Evolutionary conservation across 2,113 vertebrate species (phyloP), one percentile per base, ranked within the genome.

Genomic region (Elachura formosa): DNA sequence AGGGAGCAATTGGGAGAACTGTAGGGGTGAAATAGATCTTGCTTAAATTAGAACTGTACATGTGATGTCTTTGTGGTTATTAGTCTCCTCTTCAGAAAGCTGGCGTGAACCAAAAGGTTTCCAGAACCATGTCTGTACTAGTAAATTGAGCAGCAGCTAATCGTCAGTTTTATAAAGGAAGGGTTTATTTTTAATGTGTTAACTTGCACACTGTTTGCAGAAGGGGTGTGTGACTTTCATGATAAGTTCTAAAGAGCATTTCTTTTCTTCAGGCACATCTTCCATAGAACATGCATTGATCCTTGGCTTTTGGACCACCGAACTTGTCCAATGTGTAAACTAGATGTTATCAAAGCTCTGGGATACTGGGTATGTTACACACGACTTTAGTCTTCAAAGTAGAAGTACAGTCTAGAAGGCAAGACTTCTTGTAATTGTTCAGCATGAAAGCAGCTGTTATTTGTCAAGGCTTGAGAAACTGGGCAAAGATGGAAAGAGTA

Each of bases 281-380:
- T 98, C 97, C 98, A 98, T 82, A 98, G 98, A 90, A 97, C 96
- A 2, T 98, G 98, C 96, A 98, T 98, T 93, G 98, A 98, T 85
- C 98, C 98, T 43, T 98, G 98, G 98, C 97, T 98, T 84, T 96
- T 98, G 96, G 98, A 98, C 83, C 98, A 98, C 92, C 97, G 97
- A 94, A 98, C 98, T 69, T 98, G 98, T 97, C 98, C 98, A 80
- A 98, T 98, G 98, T 98, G 98, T 94, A 98, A 98, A 97, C 97
- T 98, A 76, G 98, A 98, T n/a, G 97, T 98, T 95, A 98, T 98
- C 94, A 98, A 98, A 98, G 98, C 98, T 87, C 96, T 98, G 94
- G 98, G 98, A 97, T 98, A 98, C 86, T 98, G 98, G 98, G 98
- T 98, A 98, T 90, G 98, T 98, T 96, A 66, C 72, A 23, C 41